Percentiles rank a stretch among this genome's conserved stretches.
These are phyloP conservation scores for Pimpla rufipes DNA, from an alignment of 2,888 invertebrate genomes.

Conservation along the genomic window DNA sequence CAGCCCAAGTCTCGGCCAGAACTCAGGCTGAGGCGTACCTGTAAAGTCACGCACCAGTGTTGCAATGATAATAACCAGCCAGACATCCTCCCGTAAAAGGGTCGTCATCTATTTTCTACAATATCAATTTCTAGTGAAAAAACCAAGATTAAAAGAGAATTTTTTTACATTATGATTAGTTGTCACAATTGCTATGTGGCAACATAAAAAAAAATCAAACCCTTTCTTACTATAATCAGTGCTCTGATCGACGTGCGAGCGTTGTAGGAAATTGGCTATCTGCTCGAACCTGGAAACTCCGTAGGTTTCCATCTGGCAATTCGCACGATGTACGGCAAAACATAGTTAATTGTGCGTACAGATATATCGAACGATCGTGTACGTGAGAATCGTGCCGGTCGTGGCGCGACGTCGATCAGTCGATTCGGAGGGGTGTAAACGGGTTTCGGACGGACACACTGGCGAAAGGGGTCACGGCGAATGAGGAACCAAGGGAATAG, in stretches of 20 bases:
- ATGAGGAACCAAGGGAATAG: not conserved
- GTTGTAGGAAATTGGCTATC: not conserved
- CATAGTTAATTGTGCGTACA: not conserved
- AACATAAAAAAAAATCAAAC: not conserved
- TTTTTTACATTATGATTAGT: no score
- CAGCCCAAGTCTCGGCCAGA: no score
- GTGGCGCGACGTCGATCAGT: not conserved
- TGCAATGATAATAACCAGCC: no score
- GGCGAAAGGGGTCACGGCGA: constrained; percentile 7
- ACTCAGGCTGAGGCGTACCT: no score
- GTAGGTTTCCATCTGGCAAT: not conserved
- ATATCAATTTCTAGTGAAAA: no score
- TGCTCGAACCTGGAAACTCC: not conserved
- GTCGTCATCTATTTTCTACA: no score
- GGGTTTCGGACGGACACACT: constrained; percentile 10
- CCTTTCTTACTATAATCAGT: not conserved
- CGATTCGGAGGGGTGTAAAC: constrained; percentile 15
- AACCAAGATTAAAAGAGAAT: no score
- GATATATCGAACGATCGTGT: not conserved
- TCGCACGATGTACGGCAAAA: not conserved
- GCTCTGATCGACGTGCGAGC: not conserved
- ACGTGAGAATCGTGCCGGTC: not conserved
- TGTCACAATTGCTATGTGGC: no score
- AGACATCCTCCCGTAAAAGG: no score
- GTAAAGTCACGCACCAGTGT: no score